Evolutionary conservation across 1,140 invertebrate species (phyloP).

Genomic region (Aleiodes sp.): DNA sequence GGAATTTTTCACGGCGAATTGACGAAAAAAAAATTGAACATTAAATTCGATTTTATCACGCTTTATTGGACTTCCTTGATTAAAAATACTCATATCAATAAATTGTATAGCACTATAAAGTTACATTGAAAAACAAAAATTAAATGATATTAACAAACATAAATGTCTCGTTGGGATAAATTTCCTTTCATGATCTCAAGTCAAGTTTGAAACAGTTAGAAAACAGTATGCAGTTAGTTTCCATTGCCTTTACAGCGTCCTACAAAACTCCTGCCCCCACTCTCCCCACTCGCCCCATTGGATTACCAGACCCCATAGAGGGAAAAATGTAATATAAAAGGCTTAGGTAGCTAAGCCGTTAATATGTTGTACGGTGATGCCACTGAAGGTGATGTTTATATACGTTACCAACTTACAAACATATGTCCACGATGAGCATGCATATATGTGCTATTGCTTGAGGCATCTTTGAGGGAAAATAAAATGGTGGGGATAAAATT

Average conservation of each 20-base stretch:
- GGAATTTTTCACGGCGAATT: too few species aligned
- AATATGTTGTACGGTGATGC: slow-evolving; percentile 64
- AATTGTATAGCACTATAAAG: too few species aligned
- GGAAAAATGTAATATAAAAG: slow-evolving; percentile 69
- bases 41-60: too few species aligned
- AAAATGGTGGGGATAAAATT: too few species aligned
- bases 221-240: slow-evolving; percentile 6
- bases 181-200: not conserved
- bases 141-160: not conserved
- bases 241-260: not conserved
- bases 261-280: too few species aligned
- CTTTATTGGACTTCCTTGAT: too few species aligned
- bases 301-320: slow-evolving; percentile 66
- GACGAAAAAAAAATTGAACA: too few species aligned
- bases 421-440: slow-evolving; percentile 53
- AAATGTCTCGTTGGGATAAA: not conserved
- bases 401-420: slow-evolving; percentile 59
- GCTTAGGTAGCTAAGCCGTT: slow-evolving; percentile 65
- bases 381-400: slow-evolving; percentile 56
- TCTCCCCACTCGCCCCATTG: slow-evolving; percentile 44
- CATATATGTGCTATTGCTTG: not conserved
- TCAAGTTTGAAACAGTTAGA: not conserved
- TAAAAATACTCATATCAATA: too few species aligned
- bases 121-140: too few species aligned
- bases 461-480: too few species aligned